These are phyloP conservation scores for Chelonoidis abingdonii DNA, from an alignment of 2,113 vertebrate genomes.

Conservation along the genomic window DNA sequence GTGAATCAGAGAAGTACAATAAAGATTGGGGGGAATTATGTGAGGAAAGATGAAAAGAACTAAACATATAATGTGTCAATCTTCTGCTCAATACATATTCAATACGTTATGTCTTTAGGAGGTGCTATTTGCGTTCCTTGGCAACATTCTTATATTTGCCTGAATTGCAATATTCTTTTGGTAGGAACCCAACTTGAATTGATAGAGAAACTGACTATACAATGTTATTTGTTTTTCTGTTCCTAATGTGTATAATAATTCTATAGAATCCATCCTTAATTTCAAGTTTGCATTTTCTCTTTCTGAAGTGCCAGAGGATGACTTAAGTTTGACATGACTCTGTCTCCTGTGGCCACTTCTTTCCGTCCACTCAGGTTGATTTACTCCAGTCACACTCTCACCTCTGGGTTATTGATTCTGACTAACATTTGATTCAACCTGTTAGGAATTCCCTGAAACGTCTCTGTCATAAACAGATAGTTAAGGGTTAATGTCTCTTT, in stretches of 20 bases:
- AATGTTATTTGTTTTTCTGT: background rate
- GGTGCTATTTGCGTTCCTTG: background rate
- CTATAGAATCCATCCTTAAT: background rate
- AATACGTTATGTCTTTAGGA: background rate
- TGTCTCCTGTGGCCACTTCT: slow-evolving; percentile 34
- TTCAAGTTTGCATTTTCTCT: slow-evolving; percentile 16
- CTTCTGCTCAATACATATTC: background rate
- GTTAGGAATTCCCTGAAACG: slow-evolving; percentile 60
- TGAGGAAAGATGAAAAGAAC: background rate
- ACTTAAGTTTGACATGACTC: slow-evolving; percentile 28
- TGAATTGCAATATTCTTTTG: background rate
- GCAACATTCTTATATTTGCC: background rate
- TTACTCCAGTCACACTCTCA: slow-evolving; percentile 43
- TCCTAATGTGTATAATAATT: background rate
- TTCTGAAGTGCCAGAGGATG: slow-evolving; percentile 1
- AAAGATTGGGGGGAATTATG: background rate
- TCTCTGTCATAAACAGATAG: too few relatives aligned
- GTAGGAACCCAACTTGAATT: background rate
- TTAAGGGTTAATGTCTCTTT: too few relatives aligned
- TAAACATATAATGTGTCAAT: background rate
- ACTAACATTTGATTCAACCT: slow-evolving; percentile 70
- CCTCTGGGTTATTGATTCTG: slow-evolving; percentile 71
- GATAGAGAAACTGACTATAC: background rate
- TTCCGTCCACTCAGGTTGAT: slow-evolving; percentile 27
- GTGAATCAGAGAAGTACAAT: background rate